These are phyloP conservation scores for Stichodactyla helianthus DNA, from an alignment of 64 coral and sea anemone species.

Conservation along the genomic window DNA sequence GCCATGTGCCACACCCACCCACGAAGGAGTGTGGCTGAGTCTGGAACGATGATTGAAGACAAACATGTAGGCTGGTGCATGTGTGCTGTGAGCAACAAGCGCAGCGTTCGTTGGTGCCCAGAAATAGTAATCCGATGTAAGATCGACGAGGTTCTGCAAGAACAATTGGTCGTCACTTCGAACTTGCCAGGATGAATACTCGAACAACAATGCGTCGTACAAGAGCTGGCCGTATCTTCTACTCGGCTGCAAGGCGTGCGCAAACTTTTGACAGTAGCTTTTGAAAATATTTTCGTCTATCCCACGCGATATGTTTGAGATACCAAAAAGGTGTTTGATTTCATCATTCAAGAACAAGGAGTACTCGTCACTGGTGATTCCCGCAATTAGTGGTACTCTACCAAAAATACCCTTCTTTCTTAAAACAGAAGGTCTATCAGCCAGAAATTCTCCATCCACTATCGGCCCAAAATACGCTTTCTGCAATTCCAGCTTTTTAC, in stretches of 20 bases:
- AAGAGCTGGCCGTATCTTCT: neutral
- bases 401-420: conserved; percentile 41
- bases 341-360: conserved; percentile 36
- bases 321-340: neutral
- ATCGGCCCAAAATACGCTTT: conserved; percentile 23
- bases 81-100: conserved; percentile 37
- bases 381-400: conserved; percentile 55
- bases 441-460: conserved; percentile 54
- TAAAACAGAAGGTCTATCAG: conserved; percentile 39
- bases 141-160: conserved; percentile 28
- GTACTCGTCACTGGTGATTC: conserved; percentile 53
- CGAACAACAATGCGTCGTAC: conserved; percentile 33
- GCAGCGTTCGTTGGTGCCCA: conserved; percentile 38
- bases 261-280: conserved; percentile 2
- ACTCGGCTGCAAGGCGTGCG: neutral
- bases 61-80: conserved; percentile 57
- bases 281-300: conserved; percentile 23
- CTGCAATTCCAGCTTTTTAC: neutral
- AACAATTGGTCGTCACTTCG: conserved; percentile 7
- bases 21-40: conserved; percentile 3
- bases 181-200: conserved; percentile 56
- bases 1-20: neutral
- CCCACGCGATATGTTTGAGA: conserved; percentile 15
- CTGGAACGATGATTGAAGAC: conserved; percentile 56
- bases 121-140: conserved; percentile 50